phyloP scores from a whole-genome alignment of 2,113 vertebrate species.

The Psephotus haematonotus region DNA sequence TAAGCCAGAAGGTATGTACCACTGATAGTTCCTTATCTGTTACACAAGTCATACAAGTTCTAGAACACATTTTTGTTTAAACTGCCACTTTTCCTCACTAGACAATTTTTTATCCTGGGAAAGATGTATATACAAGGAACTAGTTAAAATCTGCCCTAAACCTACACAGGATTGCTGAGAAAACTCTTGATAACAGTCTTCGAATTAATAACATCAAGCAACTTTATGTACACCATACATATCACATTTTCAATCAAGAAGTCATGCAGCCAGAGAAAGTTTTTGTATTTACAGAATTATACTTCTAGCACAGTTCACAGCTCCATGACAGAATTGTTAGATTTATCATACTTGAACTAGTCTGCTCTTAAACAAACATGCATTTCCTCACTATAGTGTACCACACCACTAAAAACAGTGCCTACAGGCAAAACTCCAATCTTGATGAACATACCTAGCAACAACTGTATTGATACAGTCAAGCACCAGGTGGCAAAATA shows the following conservation, averaged over 20 bases:
- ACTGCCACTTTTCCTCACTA: background rate
- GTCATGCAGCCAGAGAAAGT: background rate
- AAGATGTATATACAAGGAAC: background rate
- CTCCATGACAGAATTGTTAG: background rate
- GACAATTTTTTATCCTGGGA: background rate
- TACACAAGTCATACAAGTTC: background rate
- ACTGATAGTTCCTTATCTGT: background rate
- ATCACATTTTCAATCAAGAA: background rate
- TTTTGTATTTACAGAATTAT: background rate
- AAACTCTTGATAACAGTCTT: background rate
- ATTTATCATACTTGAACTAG: background rate
- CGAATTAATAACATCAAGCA: background rate
- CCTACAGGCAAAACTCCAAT: background rate
- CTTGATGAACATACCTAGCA: background rate
- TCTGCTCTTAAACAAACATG: background rate
- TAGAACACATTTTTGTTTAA: background rate
- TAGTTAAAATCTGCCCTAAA: background rate
- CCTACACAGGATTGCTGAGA: background rate
- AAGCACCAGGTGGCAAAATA: background rate
- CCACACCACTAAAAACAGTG: background rate
- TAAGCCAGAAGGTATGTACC: background rate
- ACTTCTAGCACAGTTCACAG: background rate
- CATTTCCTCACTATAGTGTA: accelerated
- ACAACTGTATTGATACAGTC: background rate
- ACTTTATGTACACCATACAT: background rate